Evolutionary conservation across 2,113 vertebrate species (phyloP).

Genomic region (Gila orcuttii): DNA sequence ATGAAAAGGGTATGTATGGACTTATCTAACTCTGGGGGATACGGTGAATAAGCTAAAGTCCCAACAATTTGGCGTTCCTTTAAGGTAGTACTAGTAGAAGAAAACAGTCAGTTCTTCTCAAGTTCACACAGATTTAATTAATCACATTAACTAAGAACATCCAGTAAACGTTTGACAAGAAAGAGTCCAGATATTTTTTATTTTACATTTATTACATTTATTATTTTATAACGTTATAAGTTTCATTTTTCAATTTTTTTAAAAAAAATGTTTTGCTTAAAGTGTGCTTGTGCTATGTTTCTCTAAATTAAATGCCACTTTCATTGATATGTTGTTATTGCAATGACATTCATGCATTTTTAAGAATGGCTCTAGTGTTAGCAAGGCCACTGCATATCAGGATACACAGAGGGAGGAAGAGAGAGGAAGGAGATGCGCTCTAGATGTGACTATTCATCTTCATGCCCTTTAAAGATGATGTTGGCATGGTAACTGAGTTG

Average conservation of each 20-base stretch:
- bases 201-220: neutral
- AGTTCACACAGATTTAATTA: too few relatives aligned
- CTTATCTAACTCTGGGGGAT: too few relatives aligned
- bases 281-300: neutral
- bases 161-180: neutral
- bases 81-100: too few relatives aligned
- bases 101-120: too few relatives aligned
- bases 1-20: too few relatives aligned
- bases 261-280: neutral
- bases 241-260: neutral
- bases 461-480: constrained; percentile 20
- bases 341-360: neutral
- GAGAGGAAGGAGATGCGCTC: neutral
- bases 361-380: neutral
- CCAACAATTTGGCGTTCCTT: too few relatives aligned
- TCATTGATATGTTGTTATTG: neutral
- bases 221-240: neutral
- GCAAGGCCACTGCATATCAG: neutral
- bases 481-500: constrained; percentile 4
- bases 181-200: neutral
- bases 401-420: neutral
- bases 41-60: too few relatives aligned
- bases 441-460: neutral
- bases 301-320: neutral
- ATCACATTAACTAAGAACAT: too few relatives aligned